Evolutionary conservation across 1,140 invertebrate genomes (phyloP).

Genomic region (Cydia strobilella): DNA sequence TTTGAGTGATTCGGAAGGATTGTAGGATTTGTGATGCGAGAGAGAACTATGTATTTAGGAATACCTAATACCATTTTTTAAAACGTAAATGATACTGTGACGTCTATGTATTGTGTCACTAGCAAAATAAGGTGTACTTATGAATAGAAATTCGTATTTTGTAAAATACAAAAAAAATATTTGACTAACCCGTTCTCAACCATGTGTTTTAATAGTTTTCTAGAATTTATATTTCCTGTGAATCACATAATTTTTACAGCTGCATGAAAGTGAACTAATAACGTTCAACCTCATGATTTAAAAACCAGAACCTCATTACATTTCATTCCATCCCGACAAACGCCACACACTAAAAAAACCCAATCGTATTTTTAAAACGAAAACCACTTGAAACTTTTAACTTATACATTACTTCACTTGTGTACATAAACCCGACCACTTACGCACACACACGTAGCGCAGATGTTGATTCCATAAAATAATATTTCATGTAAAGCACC

Average conservation of each 20-base stretch:
- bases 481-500: slow-evolving; percentile 80
- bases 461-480: slow-evolving; percentile 80
- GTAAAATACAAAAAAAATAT: neutral
- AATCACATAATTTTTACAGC: neutral
- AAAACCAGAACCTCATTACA: slow-evolving; percentile 51
- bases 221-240: neutral
- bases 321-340: slow-evolving; percentile 16
- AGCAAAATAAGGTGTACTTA: no score
- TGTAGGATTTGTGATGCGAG: slow-evolving; percentile 63
- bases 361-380: slow-evolving; percentile 57
- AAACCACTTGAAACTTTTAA: slow-evolving; percentile 75
- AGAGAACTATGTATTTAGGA: slow-evolving; percentile 49
- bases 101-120: no score
- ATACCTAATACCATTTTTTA: neutral
- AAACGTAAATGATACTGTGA: no score
- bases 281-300: slow-evolving; percentile 63
- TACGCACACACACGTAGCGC: slow-evolving; percentile 60
- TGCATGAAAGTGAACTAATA: neutral
- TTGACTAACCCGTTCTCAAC: no score
- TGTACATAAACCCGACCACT: slow-evolving; percentile 71
- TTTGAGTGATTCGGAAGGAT: slow-evolving; percentile 73
- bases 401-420: slow-evolving; percentile 76
- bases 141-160: no score
- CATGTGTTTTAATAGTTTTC: no score
- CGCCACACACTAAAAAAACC: slow-evolving; percentile 24